phyloP scores from a whole-genome alignment of 2,888 invertebrate genomes.

The Druceiella hillmani region DNA sequence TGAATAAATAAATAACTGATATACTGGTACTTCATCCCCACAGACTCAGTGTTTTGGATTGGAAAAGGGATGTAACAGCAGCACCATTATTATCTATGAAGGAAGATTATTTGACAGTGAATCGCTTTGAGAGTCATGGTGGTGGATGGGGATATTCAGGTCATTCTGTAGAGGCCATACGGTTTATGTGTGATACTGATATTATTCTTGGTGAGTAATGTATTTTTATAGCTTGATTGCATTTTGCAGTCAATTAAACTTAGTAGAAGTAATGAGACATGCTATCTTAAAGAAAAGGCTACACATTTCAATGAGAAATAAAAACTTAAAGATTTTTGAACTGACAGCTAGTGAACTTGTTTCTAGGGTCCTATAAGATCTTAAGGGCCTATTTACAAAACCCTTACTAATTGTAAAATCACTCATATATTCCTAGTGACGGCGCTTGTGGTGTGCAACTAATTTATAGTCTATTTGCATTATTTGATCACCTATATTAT shows the following conservation, averaged over 20 bases:
- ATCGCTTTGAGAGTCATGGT: slow-evolving; percentile 90
- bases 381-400: no score
- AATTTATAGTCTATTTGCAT: no score
- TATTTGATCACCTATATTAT: no score
- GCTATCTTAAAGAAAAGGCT: neutral
- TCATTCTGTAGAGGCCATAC: slow-evolving; percentile 92
- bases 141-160: slow-evolving; percentile 99
- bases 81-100: slow-evolving; percentile 46
- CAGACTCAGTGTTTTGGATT: slow-evolving; percentile 34
- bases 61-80: slow-evolving; percentile 33
- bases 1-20: no score
- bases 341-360: no score
- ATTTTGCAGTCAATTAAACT: neutral
- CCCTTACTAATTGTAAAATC: no score
- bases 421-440: no score
- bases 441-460: no score
- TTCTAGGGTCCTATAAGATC: no score
- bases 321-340: no score
- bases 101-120: slow-evolving; percentile 78
- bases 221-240: slow-evolving; percentile 3
- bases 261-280: neutral
- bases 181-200: slow-evolving; percentile 92
- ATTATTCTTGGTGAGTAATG: slow-evolving; percentile 59
- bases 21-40: no score
- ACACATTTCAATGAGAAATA: no score